Evolutionary conservation across 1,140 invertebrate genomes (phyloP).

Genomic region (Drosophila watanabei): DNA sequence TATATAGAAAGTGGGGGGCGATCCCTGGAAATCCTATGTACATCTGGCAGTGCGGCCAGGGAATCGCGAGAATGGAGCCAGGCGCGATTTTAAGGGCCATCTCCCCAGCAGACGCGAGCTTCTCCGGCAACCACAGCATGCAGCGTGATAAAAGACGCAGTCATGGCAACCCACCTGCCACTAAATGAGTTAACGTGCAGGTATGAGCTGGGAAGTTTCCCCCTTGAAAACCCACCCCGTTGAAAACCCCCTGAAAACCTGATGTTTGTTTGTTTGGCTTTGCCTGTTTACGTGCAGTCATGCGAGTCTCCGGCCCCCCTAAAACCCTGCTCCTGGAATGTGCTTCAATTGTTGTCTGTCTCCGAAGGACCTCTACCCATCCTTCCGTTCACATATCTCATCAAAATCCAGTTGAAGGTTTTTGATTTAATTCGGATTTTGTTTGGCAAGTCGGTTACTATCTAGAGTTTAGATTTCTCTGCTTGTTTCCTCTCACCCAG

Average conservation of each 20-base stretch:
- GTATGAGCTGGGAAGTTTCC: slow-evolving; percentile 12
- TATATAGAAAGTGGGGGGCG: background rate
- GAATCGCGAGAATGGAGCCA: slow-evolving; percentile 38
- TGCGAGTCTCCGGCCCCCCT: slow-evolving; percentile 20
- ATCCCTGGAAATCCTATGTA: slow-evolving; percentile 43
- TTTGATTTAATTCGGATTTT: slow-evolving; percentile 78
- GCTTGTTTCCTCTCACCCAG: background rate
- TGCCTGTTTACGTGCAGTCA: slow-evolving; percentile 55
- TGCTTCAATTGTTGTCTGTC: slow-evolving; percentile 63
- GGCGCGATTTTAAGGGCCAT: slow-evolving; percentile 51
- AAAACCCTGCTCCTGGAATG: slow-evolving; percentile 17
- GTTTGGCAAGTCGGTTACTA: slow-evolving; percentile 47
- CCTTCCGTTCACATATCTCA: slow-evolving; percentile 34
- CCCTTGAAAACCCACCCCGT: background rate
- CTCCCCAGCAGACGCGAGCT: slow-evolving; percentile 2
- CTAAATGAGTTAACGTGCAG: slow-evolving; percentile 73
- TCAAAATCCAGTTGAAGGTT: slow-evolving; percentile 82
- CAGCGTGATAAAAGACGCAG: slow-evolving; percentile 54
- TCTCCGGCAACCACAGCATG: slow-evolving; percentile 33
- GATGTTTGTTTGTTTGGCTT: slow-evolving; percentile 75
- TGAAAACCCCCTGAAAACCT: slow-evolving; percentile 26
- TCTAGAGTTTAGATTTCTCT: slow-evolving; percentile 27
- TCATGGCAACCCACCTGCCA: slow-evolving; percentile 60
- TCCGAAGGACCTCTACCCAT: slow-evolving; percentile 4
- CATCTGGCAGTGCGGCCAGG: slow-evolving; percentile 11